phyloP scores from a whole-genome alignment of 1,140 invertebrate species.

The Zaprionus tsacasi region DNA sequence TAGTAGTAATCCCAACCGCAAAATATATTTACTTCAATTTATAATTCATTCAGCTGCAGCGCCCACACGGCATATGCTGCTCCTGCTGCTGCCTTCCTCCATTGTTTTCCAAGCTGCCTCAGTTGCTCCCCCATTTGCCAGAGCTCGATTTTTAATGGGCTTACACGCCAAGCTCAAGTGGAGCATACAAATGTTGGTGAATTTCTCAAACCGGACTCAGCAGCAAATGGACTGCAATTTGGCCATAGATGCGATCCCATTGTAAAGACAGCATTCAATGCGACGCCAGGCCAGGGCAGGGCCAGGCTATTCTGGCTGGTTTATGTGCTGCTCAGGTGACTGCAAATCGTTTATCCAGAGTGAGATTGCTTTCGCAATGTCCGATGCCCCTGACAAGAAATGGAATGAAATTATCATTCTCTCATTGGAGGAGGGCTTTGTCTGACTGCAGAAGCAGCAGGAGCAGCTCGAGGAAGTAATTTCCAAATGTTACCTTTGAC shows the following conservation, averaged over 20 bases:
- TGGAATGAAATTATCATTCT: constrained; percentile 45
- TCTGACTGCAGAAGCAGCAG: neutral
- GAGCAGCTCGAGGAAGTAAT: constrained; percentile 17
- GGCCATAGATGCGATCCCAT: constrained; percentile 3
- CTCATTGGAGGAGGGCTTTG: neutral
- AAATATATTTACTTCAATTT: constrained; percentile 51
- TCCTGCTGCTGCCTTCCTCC: constrained; percentile 5
- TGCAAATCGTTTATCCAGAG: constrained; percentile 46
- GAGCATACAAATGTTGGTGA: constrained; percentile 48
- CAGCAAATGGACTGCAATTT: constrained; percentile 51
- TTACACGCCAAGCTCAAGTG: constrained; percentile 36
- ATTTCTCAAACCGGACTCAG: constrained; percentile 42
- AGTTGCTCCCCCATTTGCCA: neutral
- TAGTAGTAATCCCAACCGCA: constrained; percentile 48
- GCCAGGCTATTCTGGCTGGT: neutral
- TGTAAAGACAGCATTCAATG: constrained; percentile 44
- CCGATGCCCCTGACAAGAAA: constrained; percentile 27
- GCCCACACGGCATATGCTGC: constrained; percentile 35
- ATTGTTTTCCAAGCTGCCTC: constrained; percentile 34
- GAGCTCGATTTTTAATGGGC: constrained; percentile 37
- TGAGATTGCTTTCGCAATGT: constrained; percentile 31
- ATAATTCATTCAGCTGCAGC: constrained; percentile 37
- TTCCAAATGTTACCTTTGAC: constrained; percentile 31
- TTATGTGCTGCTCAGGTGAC: constrained; percentile 49
- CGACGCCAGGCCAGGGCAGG: neutral